A percentile compares a stretch with the other conserved stretches of the same genome.
These are phyloP conservation scores for Trichoplusia ni DNA, from an alignment of 1,140 invertebrate genomes.

Conservation along the genomic window DNA sequence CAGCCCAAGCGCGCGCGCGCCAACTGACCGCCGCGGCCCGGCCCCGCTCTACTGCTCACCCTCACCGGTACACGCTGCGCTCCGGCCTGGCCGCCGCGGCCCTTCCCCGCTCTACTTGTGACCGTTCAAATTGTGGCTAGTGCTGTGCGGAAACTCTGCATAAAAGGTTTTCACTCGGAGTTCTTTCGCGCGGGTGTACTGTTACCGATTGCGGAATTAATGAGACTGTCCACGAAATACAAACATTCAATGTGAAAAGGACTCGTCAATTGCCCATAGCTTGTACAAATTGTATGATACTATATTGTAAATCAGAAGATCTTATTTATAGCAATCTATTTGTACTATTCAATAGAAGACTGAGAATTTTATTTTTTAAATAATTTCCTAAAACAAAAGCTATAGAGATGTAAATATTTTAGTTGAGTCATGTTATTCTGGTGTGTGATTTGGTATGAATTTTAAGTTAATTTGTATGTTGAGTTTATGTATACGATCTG, in stretches of 20 bases:
- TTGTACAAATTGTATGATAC: conserved; percentile 72
- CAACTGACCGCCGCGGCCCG: conserved; percentile 57
- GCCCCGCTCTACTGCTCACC: neutral
- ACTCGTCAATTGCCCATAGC: conserved; percentile 58
- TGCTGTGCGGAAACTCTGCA: no score
- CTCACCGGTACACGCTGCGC: no score
- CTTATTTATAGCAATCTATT: conserved; percentile 64
- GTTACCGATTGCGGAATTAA: neutral
- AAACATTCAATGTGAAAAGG: neutral
- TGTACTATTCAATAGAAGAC: conserved; percentile 76
- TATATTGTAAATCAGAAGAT: conserved; percentile 64
- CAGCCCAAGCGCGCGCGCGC: conserved; percentile 69
- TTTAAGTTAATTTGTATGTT: conserved; percentile 39
- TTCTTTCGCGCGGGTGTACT: no score
- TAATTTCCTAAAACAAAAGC: conserved; percentile 58
- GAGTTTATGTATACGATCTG: conserved; percentile 35
- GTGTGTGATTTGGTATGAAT: conserved; percentile 38
- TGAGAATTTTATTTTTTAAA: conserved; percentile 74
- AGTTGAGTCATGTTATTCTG: conserved; percentile 34
- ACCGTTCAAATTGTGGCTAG: neutral
- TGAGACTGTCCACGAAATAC: neutral
- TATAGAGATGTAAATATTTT: conserved; percentile 35
- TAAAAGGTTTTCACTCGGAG: no score
- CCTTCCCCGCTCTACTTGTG: neutral
- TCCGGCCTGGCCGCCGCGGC: neutral